Conservation (phyloP, 2,888 invertebrate species). For the Epirrhoe alternata region DNA sequence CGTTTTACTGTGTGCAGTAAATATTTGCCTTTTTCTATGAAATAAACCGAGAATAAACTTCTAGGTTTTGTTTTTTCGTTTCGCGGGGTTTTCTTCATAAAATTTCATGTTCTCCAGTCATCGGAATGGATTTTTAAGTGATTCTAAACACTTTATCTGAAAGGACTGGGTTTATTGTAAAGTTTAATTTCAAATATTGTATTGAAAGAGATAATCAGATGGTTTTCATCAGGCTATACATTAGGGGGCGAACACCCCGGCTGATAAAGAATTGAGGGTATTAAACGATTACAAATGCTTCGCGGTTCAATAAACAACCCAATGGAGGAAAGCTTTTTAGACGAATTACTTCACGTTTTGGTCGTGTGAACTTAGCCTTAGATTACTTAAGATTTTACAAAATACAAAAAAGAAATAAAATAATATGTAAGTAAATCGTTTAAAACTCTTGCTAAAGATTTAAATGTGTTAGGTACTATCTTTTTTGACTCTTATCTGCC, state of each 20-base stretch:
- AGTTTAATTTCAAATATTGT: conserved; percentile 54
- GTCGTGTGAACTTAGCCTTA: conserved; percentile 40
- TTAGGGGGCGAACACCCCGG: conserved; percentile 69
- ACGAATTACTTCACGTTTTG: conserved; percentile 69
- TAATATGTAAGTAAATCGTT: neutral
- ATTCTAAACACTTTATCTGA: neutral
- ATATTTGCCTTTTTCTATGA: neutral
- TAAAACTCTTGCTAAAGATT: neutral
- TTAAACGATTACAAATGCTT: conserved; percentile 86
- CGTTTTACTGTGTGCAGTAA: neutral
- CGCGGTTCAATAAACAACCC: conserved; percentile 83
- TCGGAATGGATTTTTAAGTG: neutral
- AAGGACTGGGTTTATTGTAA: conserved; percentile 5
- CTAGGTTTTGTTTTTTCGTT: neutral
- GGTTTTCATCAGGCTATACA: conserved; percentile 78
- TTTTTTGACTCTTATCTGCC: neutral
- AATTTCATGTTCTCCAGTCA: neutral
- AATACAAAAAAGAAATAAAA: no score
- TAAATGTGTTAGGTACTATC: neutral
- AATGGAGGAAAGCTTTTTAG: conserved; percentile 70
- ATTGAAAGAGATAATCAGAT: conserved; percentile 67
- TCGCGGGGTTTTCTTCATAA: neutral
- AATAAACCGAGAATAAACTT: neutral
- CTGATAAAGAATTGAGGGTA: conserved; percentile 86
- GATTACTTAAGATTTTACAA: neutral